Conservation (phyloP, 2,888 invertebrate genomes). For the Eupsilia transversa region DNA sequence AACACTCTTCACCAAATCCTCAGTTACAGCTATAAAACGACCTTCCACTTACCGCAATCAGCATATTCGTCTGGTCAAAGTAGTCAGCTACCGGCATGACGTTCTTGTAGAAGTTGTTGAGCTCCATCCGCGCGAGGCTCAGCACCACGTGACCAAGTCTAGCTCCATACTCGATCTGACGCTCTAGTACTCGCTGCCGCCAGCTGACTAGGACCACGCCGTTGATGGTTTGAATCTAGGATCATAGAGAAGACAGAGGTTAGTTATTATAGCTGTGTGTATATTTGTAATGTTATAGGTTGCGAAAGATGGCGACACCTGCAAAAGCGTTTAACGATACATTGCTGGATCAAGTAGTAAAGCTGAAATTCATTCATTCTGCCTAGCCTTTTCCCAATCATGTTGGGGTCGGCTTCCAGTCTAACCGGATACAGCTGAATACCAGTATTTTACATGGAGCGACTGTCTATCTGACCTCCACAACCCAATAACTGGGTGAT, state of each 20-base stretch:
- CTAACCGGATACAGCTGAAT: no score
- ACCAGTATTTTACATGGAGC: no score
- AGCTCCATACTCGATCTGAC: constrained; percentile 97
- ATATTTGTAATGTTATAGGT: no score
- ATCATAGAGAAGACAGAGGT: background rate
- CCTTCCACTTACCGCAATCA: constrained; percentile 81
- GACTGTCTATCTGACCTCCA: no score
- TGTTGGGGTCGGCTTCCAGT: no score
- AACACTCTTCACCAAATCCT: background rate
- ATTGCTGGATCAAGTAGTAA: no score
- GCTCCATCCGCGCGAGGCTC: constrained; percentile 96
- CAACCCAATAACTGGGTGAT: no score
- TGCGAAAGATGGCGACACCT: no score
- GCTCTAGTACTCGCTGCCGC: constrained; percentile 95
- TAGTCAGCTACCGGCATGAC: constrained; percentile 97
- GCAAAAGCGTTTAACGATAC: no score
- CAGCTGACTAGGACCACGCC: constrained; percentile 96
- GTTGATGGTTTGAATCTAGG: constrained; percentile 96
- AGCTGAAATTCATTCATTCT: no score
- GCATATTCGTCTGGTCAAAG: constrained; percentile 96
- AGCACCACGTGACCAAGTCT: constrained; percentile 95
- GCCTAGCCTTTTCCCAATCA: no score
- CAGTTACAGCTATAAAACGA: background rate
- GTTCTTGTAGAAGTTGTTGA: constrained; percentile 96
- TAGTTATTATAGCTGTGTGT: background rate